phyloP scores from a whole-genome alignment of 2,888 invertebrate species.

The Sylvicola cinctus region DNA sequence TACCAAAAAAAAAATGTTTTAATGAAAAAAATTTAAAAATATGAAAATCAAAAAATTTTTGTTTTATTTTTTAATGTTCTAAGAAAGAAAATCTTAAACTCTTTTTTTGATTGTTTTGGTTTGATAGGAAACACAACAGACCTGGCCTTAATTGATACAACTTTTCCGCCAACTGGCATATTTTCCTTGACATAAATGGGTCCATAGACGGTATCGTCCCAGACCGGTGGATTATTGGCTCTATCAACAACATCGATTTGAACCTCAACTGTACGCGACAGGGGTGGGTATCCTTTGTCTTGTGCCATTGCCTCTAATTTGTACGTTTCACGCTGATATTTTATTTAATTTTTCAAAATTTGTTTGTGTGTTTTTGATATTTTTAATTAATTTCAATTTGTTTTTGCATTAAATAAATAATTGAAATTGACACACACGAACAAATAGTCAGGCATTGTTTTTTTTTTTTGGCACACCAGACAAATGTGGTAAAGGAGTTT shows the following conservation, averaged over 20 bases:
- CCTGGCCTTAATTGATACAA: constrained; percentile 97
- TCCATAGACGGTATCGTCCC: constrained; percentile 92
- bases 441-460: constrained; percentile 1
- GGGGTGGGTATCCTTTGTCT: constrained; percentile 90
- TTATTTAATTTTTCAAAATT: constrained; percentile 2
- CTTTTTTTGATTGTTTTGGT: no score
- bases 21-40: no score
- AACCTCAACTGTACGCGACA: constrained; percentile 92
- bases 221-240: constrained; percentile 93
- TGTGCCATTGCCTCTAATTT: constrained; percentile 95
- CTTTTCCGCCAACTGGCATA: constrained; percentile 92
- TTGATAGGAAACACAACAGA: no score
- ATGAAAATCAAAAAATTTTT: no score
- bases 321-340: constrained; percentile 77
- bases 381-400: no score
- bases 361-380: constrained; percentile 3
- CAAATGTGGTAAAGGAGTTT: no score
- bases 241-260: constrained; percentile 97
- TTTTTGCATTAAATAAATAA: constrained; percentile 2
- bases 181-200: constrained; percentile 96
- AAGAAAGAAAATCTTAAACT: no score
- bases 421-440: constrained; percentile 6
- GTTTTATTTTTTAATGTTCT: no score
- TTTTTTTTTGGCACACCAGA: no score
- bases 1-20: no score